Base-by-base conservation (phyloP, 2,888 invertebrate species). In the Phaonia tiefii region DNA sequence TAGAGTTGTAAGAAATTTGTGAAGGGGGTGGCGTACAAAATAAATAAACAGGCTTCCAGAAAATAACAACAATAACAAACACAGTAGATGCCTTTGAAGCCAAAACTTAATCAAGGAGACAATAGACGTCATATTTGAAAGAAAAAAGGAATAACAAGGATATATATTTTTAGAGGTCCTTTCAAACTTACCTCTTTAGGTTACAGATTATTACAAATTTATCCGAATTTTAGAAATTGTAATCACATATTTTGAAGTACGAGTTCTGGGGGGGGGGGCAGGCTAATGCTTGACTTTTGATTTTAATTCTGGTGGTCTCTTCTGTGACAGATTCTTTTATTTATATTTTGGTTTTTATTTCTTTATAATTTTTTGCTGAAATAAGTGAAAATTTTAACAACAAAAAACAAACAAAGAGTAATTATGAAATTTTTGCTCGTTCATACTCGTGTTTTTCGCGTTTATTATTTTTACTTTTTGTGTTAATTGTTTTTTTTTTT, bases 341-440 rank as follows among this genome's bases (percentile, higher is more conserved):
- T 66, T 66, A n/a, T 66, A 25, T 51, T n/a, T 26, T 11, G 63
- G 58, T 73, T 51, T 15, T 46, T 60, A 15, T 42, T 42, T 1
- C 39, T 69, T 31, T 11, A 26, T 37, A 26, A 66, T 11, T 46
- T 69, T 63, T 69, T 8, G 20, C 63, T 65, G 46, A 46, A 67
- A 74, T 60, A 13, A 20, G 51, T 74, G 39, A 46, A n/a, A n/a
- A n/a, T n/a, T n/a, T n/a, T n/a, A n/a, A n/a, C n/a, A n/a, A 75
- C 10, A 42, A 37, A 56, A 70, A 54, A 10, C 65, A 75, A 67
- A 44, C 39, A 15, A 25, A 13, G 22, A 25, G 13, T 20, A 56
- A 75, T 75, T 75, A 75, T 70, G 69, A 75, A 79, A 70, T 82
- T 66, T 70, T 42, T 31, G 8, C 31, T 31, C 8, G 31, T 31